Evolutionary conservation across 2,888 invertebrate genomes (phyloP).

Genomic region (Shargacucullia verbasci): DNA sequence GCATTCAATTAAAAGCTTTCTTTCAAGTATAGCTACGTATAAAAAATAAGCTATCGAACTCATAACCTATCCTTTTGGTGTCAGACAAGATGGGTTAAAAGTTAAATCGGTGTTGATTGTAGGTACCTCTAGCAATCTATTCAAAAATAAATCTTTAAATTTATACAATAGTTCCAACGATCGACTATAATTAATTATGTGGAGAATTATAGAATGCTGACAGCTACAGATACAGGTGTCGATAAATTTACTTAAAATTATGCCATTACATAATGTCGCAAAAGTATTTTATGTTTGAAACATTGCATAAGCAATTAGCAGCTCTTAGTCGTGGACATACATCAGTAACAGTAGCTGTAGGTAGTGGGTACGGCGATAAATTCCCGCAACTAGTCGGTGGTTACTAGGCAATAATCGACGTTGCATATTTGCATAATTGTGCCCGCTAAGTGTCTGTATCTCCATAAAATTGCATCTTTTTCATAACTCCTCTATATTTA

Average conservation of each 20-base stretch:
- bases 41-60: neutral
- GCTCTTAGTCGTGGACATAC: slow-evolving; percentile 62
- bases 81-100: neutral
- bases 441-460: slow-evolving; percentile 82
- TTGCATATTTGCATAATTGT: slow-evolving; percentile 86
- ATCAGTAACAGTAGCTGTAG: slow-evolving; percentile 60
- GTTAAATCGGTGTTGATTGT: no score
- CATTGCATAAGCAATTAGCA: slow-evolving; percentile 64
- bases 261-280: slow-evolving; percentile 41
- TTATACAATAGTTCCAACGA: slow-evolving; percentile 5
- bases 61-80: neutral
- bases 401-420: slow-evolving; percentile 84
- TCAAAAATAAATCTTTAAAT: slow-evolving; percentile 2
- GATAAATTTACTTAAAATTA: slow-evolving; percentile 22
- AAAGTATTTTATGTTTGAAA: slow-evolving; percentile 42
- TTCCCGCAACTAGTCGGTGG: slow-evolving; percentile 80
- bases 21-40: neutral
- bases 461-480: slow-evolving; percentile 87
- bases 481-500: slow-evolving; percentile 80
- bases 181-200: slow-evolving; percentile 38
- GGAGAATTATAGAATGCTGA: slow-evolving; percentile 34
- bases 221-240: slow-evolving; percentile 23
- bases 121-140: neutral
- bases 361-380: slow-evolving; percentile 70
- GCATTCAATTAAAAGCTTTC: no score